phyloP scores from a whole-genome alignment of 1,140 invertebrate genomes.

The Brachionus manjavacas region DNA sequence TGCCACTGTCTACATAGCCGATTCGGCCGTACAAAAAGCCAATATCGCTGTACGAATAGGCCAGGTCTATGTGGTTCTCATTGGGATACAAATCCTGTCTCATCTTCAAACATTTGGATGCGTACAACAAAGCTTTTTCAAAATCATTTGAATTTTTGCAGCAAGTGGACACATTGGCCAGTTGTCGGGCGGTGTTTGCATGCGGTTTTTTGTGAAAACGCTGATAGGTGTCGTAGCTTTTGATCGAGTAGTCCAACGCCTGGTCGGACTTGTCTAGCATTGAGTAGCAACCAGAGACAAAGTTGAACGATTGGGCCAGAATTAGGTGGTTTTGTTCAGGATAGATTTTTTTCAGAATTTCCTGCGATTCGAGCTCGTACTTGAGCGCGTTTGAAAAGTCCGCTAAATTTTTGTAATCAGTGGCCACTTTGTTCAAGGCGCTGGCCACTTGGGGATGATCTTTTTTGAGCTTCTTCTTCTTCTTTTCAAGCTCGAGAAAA shows the following conservation, averaged over 20 bases:
- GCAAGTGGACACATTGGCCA: background rate
- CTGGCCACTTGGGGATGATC: background rate
- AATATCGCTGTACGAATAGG: background rate
- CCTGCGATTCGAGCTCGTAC: background rate
- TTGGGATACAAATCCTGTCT: slow-evolving; percentile 4
- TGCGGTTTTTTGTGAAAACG: background rate
- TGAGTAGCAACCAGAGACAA: background rate
- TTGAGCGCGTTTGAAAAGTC: background rate
- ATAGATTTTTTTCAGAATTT: slow-evolving; percentile 22
- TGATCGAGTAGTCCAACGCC: background rate
- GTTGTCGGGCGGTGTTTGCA: background rate
- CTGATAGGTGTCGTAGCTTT: background rate
- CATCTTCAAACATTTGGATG: slow-evolving; percentile 15
- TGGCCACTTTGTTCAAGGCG: background rate
- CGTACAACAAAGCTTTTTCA: background rate
- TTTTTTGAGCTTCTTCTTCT: background rate
- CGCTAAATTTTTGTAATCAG: background rate
- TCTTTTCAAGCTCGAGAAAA: background rate
- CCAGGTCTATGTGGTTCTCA: background rate
- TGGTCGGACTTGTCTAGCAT: background rate
- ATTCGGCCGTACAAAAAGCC: background rate
- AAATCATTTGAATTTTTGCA: slow-evolving; percentile 3
- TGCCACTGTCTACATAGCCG: background rate
- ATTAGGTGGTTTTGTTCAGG: background rate
- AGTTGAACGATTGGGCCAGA: background rate